phyloP scores from a whole-genome alignment of 2,797 vertebrate species.

The Alauda arvensis region DNA sequence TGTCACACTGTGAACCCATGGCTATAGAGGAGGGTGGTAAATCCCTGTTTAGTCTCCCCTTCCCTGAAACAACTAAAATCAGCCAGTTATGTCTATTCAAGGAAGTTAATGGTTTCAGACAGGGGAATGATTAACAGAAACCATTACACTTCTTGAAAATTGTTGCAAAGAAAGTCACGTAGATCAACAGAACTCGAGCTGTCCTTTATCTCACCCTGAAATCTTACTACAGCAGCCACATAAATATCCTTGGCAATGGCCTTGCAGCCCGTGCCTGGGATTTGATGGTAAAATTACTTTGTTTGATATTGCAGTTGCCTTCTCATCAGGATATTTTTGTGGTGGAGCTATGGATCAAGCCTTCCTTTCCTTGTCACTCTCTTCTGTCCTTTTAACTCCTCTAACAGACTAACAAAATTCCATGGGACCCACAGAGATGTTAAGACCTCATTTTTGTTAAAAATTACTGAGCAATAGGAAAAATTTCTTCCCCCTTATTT shows the following conservation, averaged over 20 bases:
- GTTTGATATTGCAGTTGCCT: background rate
- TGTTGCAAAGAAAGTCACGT: background rate
- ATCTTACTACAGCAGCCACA: background rate
- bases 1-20: background rate
- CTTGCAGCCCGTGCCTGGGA: background rate
- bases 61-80: background rate
- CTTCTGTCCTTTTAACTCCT: background rate
- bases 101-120: background rate
- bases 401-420: background rate
- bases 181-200: background rate
- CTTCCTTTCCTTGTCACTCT: background rate
- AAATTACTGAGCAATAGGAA: background rate
- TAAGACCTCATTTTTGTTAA: background rate
- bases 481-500: background rate
- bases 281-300: background rate
- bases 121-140: slow-evolving; percentile 6
- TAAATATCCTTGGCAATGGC: background rate
- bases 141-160: background rate
- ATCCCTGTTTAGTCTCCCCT: background rate
- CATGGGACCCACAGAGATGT: fast-evolving
- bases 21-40: background rate
- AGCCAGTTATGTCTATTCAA: fast-evolving
- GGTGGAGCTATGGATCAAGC: background rate
- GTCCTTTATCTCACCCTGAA: background rate
- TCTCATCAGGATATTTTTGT: background rate